Evolutionary conservation across 2,797 vertebrate species (phyloP).

Genomic region (Galaxias olidus): DNA sequence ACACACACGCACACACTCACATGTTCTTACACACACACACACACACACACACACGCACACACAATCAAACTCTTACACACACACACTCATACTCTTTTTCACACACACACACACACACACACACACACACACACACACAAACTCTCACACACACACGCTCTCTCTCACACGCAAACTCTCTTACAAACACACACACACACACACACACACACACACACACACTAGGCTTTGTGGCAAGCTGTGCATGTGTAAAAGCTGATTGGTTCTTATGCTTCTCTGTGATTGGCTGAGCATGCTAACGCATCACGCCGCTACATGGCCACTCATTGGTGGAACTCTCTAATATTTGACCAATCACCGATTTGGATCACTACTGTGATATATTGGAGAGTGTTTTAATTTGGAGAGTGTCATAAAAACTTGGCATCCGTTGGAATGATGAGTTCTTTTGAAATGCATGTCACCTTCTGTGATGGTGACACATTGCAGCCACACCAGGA

Average conservation of each 20-base stretch:
- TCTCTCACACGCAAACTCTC: neutral
- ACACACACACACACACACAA: slow-evolving; percentile 85
- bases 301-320: slow-evolving; percentile 17
- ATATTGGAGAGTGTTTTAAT: no score
- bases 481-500: no score
- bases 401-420: no score
- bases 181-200: no score
- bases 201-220: neutral
- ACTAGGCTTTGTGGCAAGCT: slow-evolving; percentile 57
- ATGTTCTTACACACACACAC: slow-evolving; percentile 79
- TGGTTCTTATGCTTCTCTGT: slow-evolving; percentile 20
- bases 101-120: no score
- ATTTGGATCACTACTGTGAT: no score
- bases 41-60: neutral
- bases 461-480: no score
- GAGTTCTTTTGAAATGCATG: no score
- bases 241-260: slow-evolving; percentile 78
- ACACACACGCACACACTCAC: slow-evolving; percentile 81
- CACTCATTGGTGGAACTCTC: slow-evolving; percentile 14
- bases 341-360: no score
- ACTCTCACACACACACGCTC: neutral
- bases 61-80: neutral
- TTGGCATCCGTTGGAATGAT: no score
- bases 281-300: slow-evolving; percentile 31
- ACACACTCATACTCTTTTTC: neutral